Evolutionary conservation across 2,797 vertebrate species (phyloP).

Genomic region (Triplophysa yarkandensis): DNA sequence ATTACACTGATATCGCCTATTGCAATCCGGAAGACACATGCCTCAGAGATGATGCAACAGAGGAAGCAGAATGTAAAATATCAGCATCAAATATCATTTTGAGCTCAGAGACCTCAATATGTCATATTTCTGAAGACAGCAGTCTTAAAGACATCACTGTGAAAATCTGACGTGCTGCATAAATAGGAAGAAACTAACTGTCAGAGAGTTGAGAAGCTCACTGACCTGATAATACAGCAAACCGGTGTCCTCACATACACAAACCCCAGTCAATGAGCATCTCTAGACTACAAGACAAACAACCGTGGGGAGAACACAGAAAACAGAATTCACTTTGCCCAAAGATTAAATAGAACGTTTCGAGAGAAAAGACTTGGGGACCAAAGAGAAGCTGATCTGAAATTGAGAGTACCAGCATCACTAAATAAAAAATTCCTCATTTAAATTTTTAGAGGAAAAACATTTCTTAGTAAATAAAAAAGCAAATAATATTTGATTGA

Average conservation of each 20-base stretch:
- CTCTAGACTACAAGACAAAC: slow-evolving; percentile 26
- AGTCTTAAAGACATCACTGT: slow-evolving; percentile 24
- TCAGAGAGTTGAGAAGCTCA: slow-evolving; percentile 16
- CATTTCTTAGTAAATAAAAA: background rate
- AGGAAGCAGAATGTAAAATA: slow-evolving; percentile 13
- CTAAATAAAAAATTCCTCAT: background rate
- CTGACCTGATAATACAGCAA: slow-evolving; percentile 31
- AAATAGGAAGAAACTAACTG: slow-evolving; percentile 27
- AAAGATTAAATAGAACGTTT: slow-evolving; percentile 30
- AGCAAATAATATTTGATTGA: background rate
- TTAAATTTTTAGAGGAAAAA: background rate
- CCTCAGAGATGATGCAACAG: slow-evolving; percentile 17
- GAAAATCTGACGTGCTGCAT: slow-evolving; percentile 19
- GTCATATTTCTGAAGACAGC: slow-evolving; percentile 37
- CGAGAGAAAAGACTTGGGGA: slow-evolving; percentile 7
- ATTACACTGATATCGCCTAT: background rate
- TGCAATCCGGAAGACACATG: slow-evolving; percentile 3
- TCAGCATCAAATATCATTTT: slow-evolving; percentile 27
- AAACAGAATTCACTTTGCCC: slow-evolving; percentile 44
- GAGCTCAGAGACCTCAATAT: slow-evolving; percentile 37
- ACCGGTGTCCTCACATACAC: slow-evolving; percentile 22
- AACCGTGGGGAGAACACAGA: slow-evolving; percentile 8
- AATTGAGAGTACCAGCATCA: background rate
- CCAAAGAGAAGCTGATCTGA: background rate
- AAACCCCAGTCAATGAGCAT: slow-evolving; percentile 17